These are phyloP conservation scores for Emmelina monodactyla DNA, from an alignment of 2,888 invertebrate species.

Conservation along the genomic window DNA sequence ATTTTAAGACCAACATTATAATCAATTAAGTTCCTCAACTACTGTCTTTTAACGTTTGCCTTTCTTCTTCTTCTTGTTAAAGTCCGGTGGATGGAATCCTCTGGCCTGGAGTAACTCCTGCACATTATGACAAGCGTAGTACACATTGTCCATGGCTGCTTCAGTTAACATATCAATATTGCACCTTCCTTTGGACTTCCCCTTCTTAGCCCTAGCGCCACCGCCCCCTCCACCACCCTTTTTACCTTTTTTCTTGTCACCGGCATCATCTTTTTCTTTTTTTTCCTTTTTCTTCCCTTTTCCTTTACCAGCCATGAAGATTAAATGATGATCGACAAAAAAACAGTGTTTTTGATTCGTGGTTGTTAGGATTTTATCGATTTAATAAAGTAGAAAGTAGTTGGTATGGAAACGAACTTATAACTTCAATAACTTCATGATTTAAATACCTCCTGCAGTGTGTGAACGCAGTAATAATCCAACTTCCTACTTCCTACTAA, in stretches of 20 bases:
- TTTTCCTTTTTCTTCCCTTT: slow-evolving; percentile 63
- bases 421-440: too few species aligned
- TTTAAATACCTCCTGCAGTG: too few species aligned
- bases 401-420: too few species aligned
- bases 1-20: too few species aligned
- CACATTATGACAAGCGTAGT: slow-evolving; percentile 92
- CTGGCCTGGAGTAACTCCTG: slow-evolving; percentile 86
- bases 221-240: slow-evolving; percentile 24
- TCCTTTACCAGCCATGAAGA: slow-evolving; percentile 38
- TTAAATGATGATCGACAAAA: not conserved
- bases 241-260: slow-evolving; percentile 54
- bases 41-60: slow-evolving; percentile 64
- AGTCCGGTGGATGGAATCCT: slow-evolving; percentile 91
- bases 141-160: slow-evolving; percentile 92
- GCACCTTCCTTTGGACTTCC: slow-evolving; percentile 70
- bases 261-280: slow-evolving; percentile 50
- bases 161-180: slow-evolving; percentile 88
- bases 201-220: slow-evolving; percentile 55
- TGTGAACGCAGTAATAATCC: too few species aligned
- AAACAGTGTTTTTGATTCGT: too few species aligned
- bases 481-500: too few species aligned
- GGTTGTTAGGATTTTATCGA: too few species aligned
- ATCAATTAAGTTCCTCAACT: too few species aligned
- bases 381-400: too few species aligned
- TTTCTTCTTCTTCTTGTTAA: slow-evolving; percentile 87